A percentile compares a stretch with the other conserved stretches of the same genome.
These are phyloP conservation scores for Oxycera nigricornis DNA, from an alignment of 2,888 invertebrate species.

Conservation along the genomic window DNA sequence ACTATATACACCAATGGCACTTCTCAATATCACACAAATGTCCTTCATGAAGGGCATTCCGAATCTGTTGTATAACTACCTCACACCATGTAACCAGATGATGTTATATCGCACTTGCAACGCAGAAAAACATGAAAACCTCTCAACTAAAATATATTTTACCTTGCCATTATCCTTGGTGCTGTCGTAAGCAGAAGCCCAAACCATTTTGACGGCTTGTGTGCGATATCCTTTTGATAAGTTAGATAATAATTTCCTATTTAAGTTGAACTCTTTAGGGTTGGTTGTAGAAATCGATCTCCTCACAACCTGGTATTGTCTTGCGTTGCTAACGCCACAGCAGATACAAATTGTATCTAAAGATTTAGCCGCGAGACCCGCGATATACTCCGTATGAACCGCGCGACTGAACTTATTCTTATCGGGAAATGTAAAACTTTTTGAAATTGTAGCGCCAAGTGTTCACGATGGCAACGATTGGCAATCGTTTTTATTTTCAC, in stretches of 20 bases:
- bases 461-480: slow-evolving; percentile 7
- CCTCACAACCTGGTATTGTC: not conserved
- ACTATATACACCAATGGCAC: slow-evolving; percentile 10
- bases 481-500: not conserved
- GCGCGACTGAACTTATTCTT: slow-evolving; percentile 28
- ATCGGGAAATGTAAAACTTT: slow-evolving; percentile 8
- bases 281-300: not conserved
- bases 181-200: slow-evolving; percentile 8
- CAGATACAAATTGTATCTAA: slow-evolving; percentile 2
- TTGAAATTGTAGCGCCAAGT: not conserved
- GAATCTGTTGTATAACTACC: slow-evolving; percentile 30
- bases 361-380: not conserved
- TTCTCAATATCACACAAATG: slow-evolving; percentile 37
- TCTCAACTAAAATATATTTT: slow-evolving; percentile 9
- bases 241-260: not conserved
- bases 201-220: slow-evolving; percentile 21
- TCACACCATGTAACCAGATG: not conserved
- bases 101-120: not conserved
- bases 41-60: slow-evolving; percentile 49
- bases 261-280: not conserved
- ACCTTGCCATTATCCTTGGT: slow-evolving; percentile 9
- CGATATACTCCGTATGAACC: slow-evolving; percentile 5
- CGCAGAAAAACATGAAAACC: not conserved
- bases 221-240: not conserved
- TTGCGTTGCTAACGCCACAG: not conserved